Base-by-base conservation (phyloP, 2,888 invertebrate species). In the Neoascia interrupta region DNA sequence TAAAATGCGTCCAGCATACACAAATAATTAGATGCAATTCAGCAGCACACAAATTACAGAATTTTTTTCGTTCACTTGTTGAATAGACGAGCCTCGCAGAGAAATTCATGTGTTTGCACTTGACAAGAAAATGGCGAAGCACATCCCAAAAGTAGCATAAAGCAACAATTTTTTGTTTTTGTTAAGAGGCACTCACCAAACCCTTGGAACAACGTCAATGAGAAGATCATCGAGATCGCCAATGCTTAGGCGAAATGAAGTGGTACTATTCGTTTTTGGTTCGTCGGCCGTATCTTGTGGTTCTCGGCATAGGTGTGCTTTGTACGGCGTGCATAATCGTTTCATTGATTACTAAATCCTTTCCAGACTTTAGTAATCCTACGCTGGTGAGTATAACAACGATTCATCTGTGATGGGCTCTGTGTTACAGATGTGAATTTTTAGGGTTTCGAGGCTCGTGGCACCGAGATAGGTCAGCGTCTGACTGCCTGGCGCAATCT, bases 371-470 rank as follows among this genome's bases (percentile, higher is more conserved):
- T 89, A 92, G 93, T 81, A 96, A 97, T 88, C 97, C 97, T 18
- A 93, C 95, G 85, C 89, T 93, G 90, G 95, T 95, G 89, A 90
- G 90, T 31, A n/a, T n/a, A n/a, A n/a, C 31, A 87, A 73, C 6
- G 21, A 10, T 53, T 15, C 16, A 19, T 47, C 5, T 53, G 5
- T 49, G 19, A n/a, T 37, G 28, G n/a, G 41, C 18, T 8, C 5
- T 26, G 26, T 26, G 26, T 26, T 5, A 26, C 8, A 4, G 26
- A 26, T 26, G 3, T 31, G 8, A 3, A n/a, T n/a, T 16, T 87
- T 8, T 84, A 96, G 92, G 97, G 97, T 3, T 98, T 97, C 89
- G 96, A 97, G 87, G 94, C 97, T 10, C 91, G 97, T 80, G 97
- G 97, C n/a, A 97, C 97, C 1, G 90, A 91, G 41, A 91, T 97